Evolutionary conservation across 2,888 invertebrate species (phyloP).

Genomic region (Corythucha ciliata): DNA sequence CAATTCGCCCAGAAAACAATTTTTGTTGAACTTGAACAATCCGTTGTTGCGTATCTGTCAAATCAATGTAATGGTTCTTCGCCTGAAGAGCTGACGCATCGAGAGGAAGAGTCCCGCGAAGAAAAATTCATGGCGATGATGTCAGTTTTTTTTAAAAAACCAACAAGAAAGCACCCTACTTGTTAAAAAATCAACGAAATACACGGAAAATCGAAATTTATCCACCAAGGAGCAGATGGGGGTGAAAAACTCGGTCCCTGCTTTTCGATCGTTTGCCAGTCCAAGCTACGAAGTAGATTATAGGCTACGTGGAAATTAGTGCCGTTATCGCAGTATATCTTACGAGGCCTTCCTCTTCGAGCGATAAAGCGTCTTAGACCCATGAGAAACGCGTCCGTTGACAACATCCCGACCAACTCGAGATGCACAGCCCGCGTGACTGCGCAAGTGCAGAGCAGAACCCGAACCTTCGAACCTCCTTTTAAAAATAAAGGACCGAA

Average conservation of each 20-base stretch:
- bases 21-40: too few species aligned
- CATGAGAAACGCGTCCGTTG: conserved; percentile 8
- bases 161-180: too few species aligned
- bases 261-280: conserved; percentile 20
- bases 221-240: conserved; percentile 12
- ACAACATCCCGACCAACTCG: conserved; percentile 2
- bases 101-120: too few species aligned
- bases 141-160: too few species aligned
- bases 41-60: too few species aligned
- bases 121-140: too few species aligned
- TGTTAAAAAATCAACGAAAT: too few species aligned
- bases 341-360: conserved; percentile 35
- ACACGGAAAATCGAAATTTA: too few species aligned
- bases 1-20: too few species aligned
- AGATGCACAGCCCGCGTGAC: conserved; percentile 6
- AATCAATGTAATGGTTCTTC: too few species aligned
- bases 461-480: conserved; percentile 7
- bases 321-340: conserved; percentile 41
- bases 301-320: conserved; percentile 40
- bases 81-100: too few species aligned
- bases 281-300: conserved; percentile 36
- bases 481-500: conserved; percentile 2
- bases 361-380: conserved; percentile 7
- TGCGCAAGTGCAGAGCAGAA: conserved; percentile 5
- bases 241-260: conserved; percentile 36